Conservation (phyloP, 2,888 invertebrate species). For the Acholoe squamosa region DNA sequence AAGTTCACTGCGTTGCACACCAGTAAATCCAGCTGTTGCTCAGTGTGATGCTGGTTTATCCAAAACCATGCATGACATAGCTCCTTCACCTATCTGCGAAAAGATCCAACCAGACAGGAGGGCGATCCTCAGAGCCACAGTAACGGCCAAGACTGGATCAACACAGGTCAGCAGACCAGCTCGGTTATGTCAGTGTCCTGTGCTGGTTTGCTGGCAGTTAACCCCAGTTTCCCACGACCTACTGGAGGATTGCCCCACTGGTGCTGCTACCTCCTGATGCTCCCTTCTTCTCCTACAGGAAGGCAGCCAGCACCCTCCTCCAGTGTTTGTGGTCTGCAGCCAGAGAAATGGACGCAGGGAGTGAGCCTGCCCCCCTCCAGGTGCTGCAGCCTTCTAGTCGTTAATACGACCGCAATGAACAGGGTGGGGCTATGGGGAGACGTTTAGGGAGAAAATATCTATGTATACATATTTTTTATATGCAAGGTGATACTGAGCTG, state of each 20-base stretch:
- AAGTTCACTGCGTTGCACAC: no score
- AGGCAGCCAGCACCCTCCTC: neutral
- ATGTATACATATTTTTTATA: no score
- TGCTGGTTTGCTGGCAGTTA: neutral
- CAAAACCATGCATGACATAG: no score
- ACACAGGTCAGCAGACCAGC: neutral
- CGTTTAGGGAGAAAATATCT: no score
- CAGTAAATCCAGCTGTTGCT: no score
- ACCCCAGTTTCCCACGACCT: neutral
- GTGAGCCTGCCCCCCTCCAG: neutral
- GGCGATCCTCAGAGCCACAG: neutral
- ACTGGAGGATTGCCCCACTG: neutral
- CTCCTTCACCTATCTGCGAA: neutral
- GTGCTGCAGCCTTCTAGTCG: neutral
- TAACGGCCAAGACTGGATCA: neutral
- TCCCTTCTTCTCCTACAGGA: no score
- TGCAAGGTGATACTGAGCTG: no score
- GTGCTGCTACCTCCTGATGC: neutral
- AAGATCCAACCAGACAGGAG: neutral
- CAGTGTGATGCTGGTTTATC: no score
- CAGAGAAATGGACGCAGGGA: neutral
- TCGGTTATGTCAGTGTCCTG: neutral
- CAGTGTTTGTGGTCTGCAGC: constrained; percentile 8
- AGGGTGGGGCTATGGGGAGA: no score
- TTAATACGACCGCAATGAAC: no score